These are phyloP conservation scores for Phalanger gymnotis DNA, from an alignment of 2,797 vertebrate genomes.

Conservation along the genomic window DNA sequence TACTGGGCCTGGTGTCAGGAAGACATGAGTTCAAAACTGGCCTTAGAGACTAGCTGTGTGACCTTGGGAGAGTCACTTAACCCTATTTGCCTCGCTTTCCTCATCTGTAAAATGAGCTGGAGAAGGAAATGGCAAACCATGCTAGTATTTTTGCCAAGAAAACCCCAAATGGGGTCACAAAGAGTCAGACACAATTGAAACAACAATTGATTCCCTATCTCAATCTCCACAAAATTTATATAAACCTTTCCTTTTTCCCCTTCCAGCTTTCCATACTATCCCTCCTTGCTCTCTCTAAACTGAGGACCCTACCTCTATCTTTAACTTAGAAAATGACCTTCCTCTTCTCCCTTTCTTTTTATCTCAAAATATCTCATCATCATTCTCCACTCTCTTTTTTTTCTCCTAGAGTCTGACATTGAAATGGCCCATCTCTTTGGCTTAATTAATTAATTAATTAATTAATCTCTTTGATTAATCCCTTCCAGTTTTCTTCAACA, in stretches of 20 bases:
- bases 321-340: not conserved
- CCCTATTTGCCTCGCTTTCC: not conserved
- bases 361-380: not conserved
- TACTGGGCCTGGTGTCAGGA: not conserved
- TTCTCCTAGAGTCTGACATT: not conserved
- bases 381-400: not conserved
- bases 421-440: not conserved
- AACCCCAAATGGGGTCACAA: not conserved
- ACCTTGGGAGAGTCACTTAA: not conserved
- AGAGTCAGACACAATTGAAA: not conserved
- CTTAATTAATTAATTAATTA: too few species aligned
- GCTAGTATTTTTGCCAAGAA: not conserved
- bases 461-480: not conserved
- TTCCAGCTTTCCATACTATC: not conserved
- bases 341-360: not conserved
- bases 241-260: not conserved
- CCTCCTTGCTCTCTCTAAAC: not conserved
- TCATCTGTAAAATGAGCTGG: not conserved
- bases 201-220: not conserved
- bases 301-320: not conserved
- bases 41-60: not conserved
- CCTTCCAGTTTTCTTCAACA: not conserved
- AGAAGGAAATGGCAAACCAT: not conserved
- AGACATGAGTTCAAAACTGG: not conserved
- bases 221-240: not conserved